phyloP scores from a whole-genome alignment of 2,113 vertebrate genomes.

The Carassius gibelio region DNA sequence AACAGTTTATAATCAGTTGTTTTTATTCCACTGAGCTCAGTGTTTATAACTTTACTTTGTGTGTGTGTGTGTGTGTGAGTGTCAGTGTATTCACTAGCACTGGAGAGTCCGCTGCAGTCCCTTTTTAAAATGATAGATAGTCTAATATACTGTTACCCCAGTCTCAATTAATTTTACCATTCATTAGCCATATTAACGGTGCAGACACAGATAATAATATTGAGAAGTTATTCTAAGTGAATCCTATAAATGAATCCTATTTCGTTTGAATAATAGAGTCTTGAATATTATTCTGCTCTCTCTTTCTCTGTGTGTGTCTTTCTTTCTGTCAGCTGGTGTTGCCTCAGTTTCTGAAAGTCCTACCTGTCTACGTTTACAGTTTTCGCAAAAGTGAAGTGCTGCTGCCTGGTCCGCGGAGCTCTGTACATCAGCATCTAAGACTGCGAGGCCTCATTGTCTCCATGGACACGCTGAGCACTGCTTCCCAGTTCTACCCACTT shows the following conservation, averaged over 20 bases:
- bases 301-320: neutral
- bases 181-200: neutral
- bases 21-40: neutral
- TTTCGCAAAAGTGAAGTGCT: constrained; percentile 80
- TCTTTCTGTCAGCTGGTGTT: constrained; percentile 71
- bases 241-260: neutral
- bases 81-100: constrained; percentile 69
- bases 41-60: neutral
- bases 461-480: constrained; percentile 70
- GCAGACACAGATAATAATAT: neutral
- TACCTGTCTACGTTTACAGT: constrained; percentile 79
- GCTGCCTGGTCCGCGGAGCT: constrained; percentile 74
- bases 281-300: neutral
- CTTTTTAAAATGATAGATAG: constrained; percentile 45
- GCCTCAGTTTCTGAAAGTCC: constrained; percentile 73
- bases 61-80: neutral
- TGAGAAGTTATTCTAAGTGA: neutral
- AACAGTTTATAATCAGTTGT: neutral
- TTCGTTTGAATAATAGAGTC: neutral
- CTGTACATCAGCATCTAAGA: constrained; percentile 73
- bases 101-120: constrained; percentile 74
- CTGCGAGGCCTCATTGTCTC: constrained; percentile 70
- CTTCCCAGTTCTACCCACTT: constrained; percentile 75
- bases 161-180: neutral
- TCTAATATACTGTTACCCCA: neutral